Percentiles rank a stretch among this genome's conserved stretches.
These are phyloP conservation scores for Lepus townsendii DNA, from an alignment of 2,797 vertebrate species.

Conservation along the genomic window DNA sequence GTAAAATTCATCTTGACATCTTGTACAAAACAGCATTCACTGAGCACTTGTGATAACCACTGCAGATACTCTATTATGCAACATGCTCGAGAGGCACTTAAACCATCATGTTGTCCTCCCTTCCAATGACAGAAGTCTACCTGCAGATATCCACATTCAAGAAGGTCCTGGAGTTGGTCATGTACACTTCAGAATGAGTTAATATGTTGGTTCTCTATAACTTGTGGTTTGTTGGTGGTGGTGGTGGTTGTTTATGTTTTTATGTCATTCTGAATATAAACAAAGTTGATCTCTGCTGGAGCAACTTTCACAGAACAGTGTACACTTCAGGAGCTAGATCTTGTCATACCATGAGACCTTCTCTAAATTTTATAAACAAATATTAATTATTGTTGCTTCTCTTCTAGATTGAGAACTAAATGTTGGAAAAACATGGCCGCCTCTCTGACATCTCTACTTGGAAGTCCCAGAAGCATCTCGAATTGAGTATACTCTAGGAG, in stretches of 20 bases:
- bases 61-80: neutral
- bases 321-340: neutral
- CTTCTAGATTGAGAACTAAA: constrained; percentile 22
- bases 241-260: neutral
- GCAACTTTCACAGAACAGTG: neutral
- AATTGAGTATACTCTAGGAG: neutral
- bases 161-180: neutral
- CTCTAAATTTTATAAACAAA: constrained; percentile 23
- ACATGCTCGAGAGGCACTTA: neutral
- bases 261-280: neutral
- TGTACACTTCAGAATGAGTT: neutral
- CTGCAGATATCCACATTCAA: neutral
- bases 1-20: neutral
- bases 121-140: neutral
- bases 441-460: neutral
- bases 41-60: neutral
- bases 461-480: neutral
- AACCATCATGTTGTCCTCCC: neutral
- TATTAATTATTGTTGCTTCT: neutral
- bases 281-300: neutral
- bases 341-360: neutral
- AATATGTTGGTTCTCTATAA: neutral
- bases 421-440: neutral
- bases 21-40: neutral
- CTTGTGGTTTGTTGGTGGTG: neutral